Conservation (phyloP, 2,888 invertebrate genomes). For the Parnassius apollo region DNA sequence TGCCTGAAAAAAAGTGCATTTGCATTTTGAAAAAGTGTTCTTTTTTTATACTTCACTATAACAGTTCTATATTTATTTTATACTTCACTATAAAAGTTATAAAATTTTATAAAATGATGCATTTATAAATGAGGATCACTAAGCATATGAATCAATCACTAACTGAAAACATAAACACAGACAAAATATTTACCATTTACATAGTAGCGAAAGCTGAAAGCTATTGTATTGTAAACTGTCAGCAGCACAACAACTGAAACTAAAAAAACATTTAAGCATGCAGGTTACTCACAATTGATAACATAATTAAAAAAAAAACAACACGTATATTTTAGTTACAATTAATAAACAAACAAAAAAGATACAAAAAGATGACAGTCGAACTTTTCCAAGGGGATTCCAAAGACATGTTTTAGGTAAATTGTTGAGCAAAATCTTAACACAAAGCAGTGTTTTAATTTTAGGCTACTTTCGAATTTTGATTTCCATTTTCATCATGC, state of each 20-base stretch:
- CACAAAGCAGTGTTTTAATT: no score
- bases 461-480: no score
- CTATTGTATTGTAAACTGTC: conserved; percentile 10
- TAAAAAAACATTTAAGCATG: conserved; percentile 22
- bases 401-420: no score
- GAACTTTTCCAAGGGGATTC: no score
- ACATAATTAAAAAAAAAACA: not conserved
- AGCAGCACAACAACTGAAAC: conserved; percentile 19
- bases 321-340: no score
- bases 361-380: no score
- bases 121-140: not conserved
- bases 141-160: conserved; percentile 29
- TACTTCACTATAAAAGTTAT: not conserved
- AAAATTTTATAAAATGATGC: not conserved
- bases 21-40: no score
- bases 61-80: not conserved
- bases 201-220: conserved; percentile 24
- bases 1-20: conserved; percentile 65
- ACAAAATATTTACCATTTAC: conserved; percentile 21
- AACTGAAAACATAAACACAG: conserved; percentile 24
- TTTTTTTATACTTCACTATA: not conserved
- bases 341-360: no score
- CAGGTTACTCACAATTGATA: conserved; percentile 5
- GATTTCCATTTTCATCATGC: no score
- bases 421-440: no score